These are phyloP conservation scores for Hyperoplus lanceolatus DNA, from an alignment of 2,797 vertebrate genomes.

Conservation along the genomic window DNA sequence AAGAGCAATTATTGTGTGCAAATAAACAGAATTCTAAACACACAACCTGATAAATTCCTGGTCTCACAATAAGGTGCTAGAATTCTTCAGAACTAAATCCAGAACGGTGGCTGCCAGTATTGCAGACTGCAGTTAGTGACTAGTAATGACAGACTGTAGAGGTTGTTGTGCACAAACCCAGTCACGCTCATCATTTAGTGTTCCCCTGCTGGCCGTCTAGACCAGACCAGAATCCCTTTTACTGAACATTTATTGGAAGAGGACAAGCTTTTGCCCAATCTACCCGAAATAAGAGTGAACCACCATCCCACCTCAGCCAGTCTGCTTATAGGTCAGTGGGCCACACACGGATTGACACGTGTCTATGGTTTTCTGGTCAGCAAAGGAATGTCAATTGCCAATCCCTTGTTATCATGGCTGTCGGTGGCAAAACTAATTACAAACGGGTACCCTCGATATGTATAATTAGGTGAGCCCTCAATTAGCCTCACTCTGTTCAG, in stretches of 20 bases:
- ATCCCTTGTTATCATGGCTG: slow-evolving; percentile 71
- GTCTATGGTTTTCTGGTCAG: slow-evolving; percentile 57
- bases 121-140: no score
- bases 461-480: slow-evolving; percentile 66
- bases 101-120: slow-evolving; percentile 35
- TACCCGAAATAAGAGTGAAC: slow-evolving; percentile 53
- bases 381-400: slow-evolving; percentile 58
- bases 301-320: slow-evolving; percentile 57
- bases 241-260: slow-evolving; percentile 44
- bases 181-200: slow-evolving; percentile 34
- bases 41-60: slow-evolving; percentile 49
- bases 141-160: slow-evolving; percentile 35
- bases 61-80: slow-evolving; percentile 74
- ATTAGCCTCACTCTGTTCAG: slow-evolving; percentile 72
- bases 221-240: slow-evolving; percentile 31
- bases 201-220: slow-evolving; percentile 30
- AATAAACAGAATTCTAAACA: slow-evolving; percentile 52
- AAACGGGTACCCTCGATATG: slow-evolving; percentile 54
- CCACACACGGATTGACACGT: slow-evolving; percentile 72
- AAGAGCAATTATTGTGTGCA: slow-evolving; percentile 32
- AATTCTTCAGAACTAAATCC: slow-evolving; percentile 75
- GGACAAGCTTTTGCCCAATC: slow-evolving; percentile 31
- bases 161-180: slow-evolving; percentile 53
- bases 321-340: slow-evolving; percentile 66
- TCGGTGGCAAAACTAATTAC: slow-evolving; percentile 75